These are phyloP conservation scores for Tetragnatha montana DNA, from an alignment of 2,888 invertebrate species.

Conservation along the genomic window DNA sequence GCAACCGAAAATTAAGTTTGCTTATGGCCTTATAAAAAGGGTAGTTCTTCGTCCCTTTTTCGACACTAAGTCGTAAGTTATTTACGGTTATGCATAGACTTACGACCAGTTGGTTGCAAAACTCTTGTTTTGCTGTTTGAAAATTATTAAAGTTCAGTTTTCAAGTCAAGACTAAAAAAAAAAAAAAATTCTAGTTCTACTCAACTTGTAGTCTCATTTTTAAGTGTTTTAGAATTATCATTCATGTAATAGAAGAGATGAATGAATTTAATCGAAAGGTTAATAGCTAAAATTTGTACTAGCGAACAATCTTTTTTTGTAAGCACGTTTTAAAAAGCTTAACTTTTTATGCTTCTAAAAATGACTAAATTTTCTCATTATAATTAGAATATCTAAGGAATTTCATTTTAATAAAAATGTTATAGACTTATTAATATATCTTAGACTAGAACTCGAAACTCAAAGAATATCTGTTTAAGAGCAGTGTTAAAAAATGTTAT, in stretches of 20 bases:
- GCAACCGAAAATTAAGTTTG: neutral
- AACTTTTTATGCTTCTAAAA: no score
- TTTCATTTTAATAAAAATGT: no score
- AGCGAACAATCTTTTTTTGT: neutral
- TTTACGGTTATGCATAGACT: neutral
- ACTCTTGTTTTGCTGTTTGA: neutral
- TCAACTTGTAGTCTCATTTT: neutral
- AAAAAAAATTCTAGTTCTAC: neutral
- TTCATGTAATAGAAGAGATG: neutral
- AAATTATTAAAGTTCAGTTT: neutral
- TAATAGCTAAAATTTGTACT: neutral
- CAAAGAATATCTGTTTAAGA: no score
- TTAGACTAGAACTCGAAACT: no score
- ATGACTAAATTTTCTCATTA: no score
- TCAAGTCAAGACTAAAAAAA: neutral
- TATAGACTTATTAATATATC: no score
- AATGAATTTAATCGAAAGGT: neutral
- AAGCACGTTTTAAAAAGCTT: no score
- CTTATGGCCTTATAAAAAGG: neutral
- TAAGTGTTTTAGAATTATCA: neutral
- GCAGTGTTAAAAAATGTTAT: no score
- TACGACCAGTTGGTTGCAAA: neutral
- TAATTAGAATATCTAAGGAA: no score
- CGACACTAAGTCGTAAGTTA: neutral
- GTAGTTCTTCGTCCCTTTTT: neutral